phyloP scores from a whole-genome alignment of 1,140 invertebrate genomes.

The Cherax quadricarinatus region DNA sequence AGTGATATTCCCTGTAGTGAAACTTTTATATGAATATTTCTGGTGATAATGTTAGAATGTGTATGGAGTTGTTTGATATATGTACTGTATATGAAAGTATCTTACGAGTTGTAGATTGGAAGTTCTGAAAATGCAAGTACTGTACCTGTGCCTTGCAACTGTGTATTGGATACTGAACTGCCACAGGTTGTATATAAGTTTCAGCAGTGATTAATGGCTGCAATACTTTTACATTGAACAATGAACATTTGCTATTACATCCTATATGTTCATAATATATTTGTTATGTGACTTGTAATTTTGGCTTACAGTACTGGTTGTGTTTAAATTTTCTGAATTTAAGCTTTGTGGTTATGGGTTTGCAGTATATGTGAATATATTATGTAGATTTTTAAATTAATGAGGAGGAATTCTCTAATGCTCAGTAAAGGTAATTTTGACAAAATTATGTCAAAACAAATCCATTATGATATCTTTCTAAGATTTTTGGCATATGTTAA shows the following conservation, averaged over 20 bases:
- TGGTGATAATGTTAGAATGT: not conserved
- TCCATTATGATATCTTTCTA: not conserved
- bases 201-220: not conserved
- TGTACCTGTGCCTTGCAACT: not conserved
- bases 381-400: not conserved
- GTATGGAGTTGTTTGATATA: constrained; percentile 1
- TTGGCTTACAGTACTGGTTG: not conserved
- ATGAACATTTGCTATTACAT: not conserved
- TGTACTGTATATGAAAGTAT: not conserved
- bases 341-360: not conserved
- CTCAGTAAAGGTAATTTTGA: not conserved
- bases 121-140: not conserved
- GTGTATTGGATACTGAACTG: not conserved
- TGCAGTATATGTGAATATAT: not conserved
- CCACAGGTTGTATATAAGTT: not conserved
- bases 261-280: not conserved
- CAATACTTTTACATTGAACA: not conserved
- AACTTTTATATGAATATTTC: not conserved
- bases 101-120: not conserved
- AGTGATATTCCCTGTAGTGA: not conserved
- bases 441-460: not conserved
- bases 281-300: not conserved
- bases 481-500: not conserved
- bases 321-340: not conserved
- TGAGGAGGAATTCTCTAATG: not conserved